Evolutionary conservation across 1,140 invertebrate genomes (phyloP).

Genomic region (Cydia amplana): DNA sequence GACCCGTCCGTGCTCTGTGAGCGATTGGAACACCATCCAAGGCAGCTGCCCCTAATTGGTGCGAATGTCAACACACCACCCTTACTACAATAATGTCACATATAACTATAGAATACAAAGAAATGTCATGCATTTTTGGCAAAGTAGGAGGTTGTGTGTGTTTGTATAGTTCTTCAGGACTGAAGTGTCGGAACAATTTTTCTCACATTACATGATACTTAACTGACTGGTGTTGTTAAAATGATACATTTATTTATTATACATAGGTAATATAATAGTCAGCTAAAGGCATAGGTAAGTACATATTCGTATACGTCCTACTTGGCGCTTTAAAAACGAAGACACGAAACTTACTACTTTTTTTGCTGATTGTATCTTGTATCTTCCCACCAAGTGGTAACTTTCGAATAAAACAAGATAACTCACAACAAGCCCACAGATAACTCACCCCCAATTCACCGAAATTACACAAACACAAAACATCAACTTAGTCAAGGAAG

Average conservation of each 20-base stretch:
- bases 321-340: too few relatives aligned
- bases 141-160: background rate
- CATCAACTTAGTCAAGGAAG: background rate
- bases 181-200: slow-evolving; percentile 4
- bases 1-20: background rate
- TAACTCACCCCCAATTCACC: background rate
- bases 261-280: too few relatives aligned
- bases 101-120: background rate
- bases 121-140: background rate
- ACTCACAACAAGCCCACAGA: slow-evolving; percentile 1
- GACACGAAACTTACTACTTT: too few relatives aligned
- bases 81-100: background rate
- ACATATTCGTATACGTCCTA: too few relatives aligned
- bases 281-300: too few relatives aligned
- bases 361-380: background rate
- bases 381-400: background rate
- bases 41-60: slow-evolving; percentile 24
- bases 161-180: slow-evolving; percentile 18
- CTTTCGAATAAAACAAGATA: background rate
- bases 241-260: background rate
- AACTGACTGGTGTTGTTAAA: background rate
- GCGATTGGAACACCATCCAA: background rate
- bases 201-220: slow-evolving; percentile 28
- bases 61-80: background rate
- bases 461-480: slow-evolving; percentile 14